These are phyloP conservation scores for Etheostoma nigrum DNA, from an alignment of 2,797 vertebrate species.

Conservation along the genomic window DNA sequence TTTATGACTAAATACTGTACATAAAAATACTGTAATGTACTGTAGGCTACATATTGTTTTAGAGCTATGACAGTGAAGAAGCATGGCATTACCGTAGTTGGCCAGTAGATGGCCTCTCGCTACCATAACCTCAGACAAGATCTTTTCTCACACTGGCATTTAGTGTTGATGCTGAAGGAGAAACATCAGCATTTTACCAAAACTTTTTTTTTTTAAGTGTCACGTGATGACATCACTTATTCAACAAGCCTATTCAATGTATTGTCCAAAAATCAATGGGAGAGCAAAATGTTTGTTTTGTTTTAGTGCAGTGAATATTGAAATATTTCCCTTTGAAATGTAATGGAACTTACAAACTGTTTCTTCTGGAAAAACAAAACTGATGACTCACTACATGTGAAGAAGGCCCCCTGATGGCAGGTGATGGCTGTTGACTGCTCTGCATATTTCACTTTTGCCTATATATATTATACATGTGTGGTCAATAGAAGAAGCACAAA, in stretches of 20 bases:
- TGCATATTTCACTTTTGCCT: not conserved
- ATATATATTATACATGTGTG: not conserved
- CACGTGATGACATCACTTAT: too few species aligned
- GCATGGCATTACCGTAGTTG: constrained; percentile 28
- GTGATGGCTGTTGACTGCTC: too few species aligned
- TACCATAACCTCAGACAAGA: constrained; percentile 19
- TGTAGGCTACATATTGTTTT: not conserved
- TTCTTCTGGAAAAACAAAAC: not conserved
- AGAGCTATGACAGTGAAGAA: too few species aligned
- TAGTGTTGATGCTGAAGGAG: not conserved
- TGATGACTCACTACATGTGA: not conserved
- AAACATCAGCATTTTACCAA: not conserved
- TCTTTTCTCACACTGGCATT: not conserved
- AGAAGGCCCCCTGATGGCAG: too few species aligned
- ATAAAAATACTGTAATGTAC: too few species aligned
- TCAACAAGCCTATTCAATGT: not conserved
- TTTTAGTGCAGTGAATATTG: not conserved
- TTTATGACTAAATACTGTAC: not conserved
- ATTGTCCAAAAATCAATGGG: not conserved
- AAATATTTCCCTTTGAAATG: not conserved
- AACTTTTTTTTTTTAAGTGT: too few species aligned
- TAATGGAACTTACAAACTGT: not conserved
- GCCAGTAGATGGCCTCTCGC: constrained; percentile 65
- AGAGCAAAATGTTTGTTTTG: not conserved
- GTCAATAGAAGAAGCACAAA: not conserved